Percentiles rank a stretch among this genome's conserved stretches.
Conservation (phyloP, 2,888 invertebrate genomes). For the Oligia fasciuncula region DNA sequence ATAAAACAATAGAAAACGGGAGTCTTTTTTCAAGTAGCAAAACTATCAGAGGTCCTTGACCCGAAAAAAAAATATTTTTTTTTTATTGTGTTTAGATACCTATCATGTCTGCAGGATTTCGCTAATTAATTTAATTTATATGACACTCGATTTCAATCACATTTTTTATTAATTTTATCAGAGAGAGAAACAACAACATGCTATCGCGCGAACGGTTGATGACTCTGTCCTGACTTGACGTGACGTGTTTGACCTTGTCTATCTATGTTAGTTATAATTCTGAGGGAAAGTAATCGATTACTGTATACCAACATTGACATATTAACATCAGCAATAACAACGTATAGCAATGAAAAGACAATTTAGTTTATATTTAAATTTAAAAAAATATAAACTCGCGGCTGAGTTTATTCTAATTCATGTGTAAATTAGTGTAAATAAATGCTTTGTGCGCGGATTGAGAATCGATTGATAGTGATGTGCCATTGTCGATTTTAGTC, state of each 20-base stretch:
- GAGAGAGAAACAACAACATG: no score
- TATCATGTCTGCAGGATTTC: neutral
- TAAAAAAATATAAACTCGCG: slow-evolving; percentile 13
- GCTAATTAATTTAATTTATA: neutral
- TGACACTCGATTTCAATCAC: no score
- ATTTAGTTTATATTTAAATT: slow-evolving; percentile 45
- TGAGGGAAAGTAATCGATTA: neutral
- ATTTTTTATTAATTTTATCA: no score
- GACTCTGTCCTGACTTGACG: no score
- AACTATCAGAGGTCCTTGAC: no score
- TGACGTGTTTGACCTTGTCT: neutral
- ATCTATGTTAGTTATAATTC: neutral
- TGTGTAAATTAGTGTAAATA: slow-evolving; percentile 58
- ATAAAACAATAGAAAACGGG: neutral
- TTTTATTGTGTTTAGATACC: neutral
- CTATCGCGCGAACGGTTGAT: no score
- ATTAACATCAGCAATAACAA: slow-evolving; percentile 54
- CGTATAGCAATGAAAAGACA: slow-evolving; percentile 60
- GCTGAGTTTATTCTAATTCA: slow-evolving; percentile 14
- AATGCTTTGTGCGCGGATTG: slow-evolving; percentile 36
- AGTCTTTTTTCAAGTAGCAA: no score
- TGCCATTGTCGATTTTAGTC: slow-evolving; percentile 18
- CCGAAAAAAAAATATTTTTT: no score
- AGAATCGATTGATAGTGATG: slow-evolving; percentile 34
- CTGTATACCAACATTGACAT: slow-evolving; percentile 12